Evolutionary conservation across 2,113 vertebrate species (phyloP).

Genomic region (Microtus ochrogaster): DNA sequence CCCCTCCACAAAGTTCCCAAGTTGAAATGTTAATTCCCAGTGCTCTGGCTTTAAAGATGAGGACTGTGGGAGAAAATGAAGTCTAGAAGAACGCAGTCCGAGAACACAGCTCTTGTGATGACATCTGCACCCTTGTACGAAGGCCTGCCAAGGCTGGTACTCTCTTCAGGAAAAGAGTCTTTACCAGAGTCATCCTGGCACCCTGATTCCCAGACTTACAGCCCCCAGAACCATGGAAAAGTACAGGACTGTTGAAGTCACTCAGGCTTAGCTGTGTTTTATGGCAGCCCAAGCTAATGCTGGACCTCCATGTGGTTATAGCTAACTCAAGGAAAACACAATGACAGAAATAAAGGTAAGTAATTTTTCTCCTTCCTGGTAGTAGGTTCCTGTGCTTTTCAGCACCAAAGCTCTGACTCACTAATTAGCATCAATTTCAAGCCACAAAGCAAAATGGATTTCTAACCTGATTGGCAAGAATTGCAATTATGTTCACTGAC

Average conservation of each 20-base stretch:
- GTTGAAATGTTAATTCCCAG: background rate
- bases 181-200: background rate
- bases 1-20: background rate
- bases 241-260: background rate
- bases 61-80: background rate
- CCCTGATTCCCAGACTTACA: background rate
- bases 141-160: background rate
- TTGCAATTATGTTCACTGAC: constrained; percentile 61
- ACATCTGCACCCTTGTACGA: background rate
- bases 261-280: background rate
- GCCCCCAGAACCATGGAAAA: constrained; percentile 10
- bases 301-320: background rate
- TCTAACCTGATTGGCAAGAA: constrained; percentile 71
- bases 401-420: constrained; percentile 69
- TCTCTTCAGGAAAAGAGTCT: background rate
- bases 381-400: constrained; percentile 65
- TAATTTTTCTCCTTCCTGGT: background rate
- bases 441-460: constrained; percentile 63
- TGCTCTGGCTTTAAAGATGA: background rate
- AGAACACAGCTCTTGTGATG: background rate
- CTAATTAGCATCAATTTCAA: constrained; percentile 66
- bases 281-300: background rate
- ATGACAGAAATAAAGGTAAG: background rate
- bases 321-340: constrained; percentile 37
- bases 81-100: background rate